These are phyloP conservation scores for Dynastes hyllus DNA, from an alignment of 2,888 invertebrate genomes.

Conservation along the genomic window DNA sequence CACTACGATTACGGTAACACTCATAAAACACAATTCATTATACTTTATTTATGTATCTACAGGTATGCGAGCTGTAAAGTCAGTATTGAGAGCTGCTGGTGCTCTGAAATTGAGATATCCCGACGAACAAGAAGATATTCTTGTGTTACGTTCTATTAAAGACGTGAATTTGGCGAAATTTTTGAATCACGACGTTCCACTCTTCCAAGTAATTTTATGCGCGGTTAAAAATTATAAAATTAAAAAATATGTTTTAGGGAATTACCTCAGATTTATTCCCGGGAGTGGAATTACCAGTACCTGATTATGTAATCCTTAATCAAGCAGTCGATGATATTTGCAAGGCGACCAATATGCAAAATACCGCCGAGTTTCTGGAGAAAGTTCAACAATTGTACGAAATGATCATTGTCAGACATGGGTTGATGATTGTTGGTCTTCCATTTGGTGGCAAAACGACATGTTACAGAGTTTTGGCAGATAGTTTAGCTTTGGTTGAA, in stretches of 20 bases:
- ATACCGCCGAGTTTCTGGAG: conserved; percentile 88
- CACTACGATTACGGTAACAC: conserved; percentile 93
- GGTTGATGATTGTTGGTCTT: conserved; percentile 93
- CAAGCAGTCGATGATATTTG: conserved; percentile 79
- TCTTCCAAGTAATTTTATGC: conserved; percentile 80
- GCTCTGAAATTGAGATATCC: conserved; percentile 93
- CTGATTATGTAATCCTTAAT: conserved; percentile 85
- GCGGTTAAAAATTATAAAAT: background rate
- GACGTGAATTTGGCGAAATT: conserved; percentile 97
- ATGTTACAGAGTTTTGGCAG: conserved; percentile 88
- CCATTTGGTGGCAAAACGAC: conserved; percentile 96
- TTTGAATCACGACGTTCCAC: conserved; percentile 88
- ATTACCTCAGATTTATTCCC: conserved; percentile 97
- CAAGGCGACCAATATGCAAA: conserved; percentile 84
- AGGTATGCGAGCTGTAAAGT: conserved; percentile 96
- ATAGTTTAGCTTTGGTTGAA: conserved; percentile 84
- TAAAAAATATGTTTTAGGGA: conserved; percentile 75
- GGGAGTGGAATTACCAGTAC: conserved; percentile 83
- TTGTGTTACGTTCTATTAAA: conserved; percentile 91
- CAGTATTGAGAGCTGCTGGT: conserved; percentile 92
- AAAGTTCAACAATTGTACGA: conserved; percentile 94
- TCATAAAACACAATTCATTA: conserved; percentile 51
- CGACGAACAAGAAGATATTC: conserved; percentile 88
- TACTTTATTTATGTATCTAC: conserved; percentile 32
- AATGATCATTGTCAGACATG: conserved; percentile 96